Conservation (phyloP, 2,797 vertebrate species). For the Anguilla anguilla region DNA sequence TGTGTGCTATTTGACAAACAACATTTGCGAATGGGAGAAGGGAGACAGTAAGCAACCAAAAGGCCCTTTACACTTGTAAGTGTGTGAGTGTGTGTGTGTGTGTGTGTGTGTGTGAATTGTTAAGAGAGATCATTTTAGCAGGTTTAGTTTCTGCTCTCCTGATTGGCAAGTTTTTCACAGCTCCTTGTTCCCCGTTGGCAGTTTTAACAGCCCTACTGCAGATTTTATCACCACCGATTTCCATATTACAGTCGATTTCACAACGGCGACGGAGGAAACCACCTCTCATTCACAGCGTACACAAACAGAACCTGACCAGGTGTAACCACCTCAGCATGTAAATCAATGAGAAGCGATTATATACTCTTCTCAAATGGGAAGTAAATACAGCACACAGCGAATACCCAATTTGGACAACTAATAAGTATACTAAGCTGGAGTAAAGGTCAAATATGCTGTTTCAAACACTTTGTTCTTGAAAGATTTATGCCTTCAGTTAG, state of each 20-base stretch:
- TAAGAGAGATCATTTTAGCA: conserved; percentile 31
- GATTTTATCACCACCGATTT: conserved; percentile 10
- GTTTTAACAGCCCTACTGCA: background rate
- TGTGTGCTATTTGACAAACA: conserved; percentile 27
- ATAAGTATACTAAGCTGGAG: background rate
- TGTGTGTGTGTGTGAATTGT: conserved; percentile 57
- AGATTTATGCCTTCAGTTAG: background rate
- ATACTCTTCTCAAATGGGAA: conserved; percentile 36
- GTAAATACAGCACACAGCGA: background rate
- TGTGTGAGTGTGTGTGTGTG: conserved; percentile 35
- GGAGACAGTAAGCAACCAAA: conserved; percentile 54
- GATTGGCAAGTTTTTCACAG: background rate
- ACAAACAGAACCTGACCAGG: background rate
- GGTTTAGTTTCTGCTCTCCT: background rate
- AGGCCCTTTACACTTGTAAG: conserved; percentile 34
- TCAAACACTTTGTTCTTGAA: background rate
- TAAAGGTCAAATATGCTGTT: background rate
- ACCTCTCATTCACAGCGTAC: background rate
- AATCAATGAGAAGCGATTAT: background rate
- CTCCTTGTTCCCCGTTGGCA: background rate
- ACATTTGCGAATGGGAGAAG: conserved; percentile 46
- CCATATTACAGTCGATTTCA: background rate
- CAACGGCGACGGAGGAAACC: background rate
- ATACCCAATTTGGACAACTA: background rate
- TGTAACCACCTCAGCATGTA: background rate